Evolutionary conservation across 2,888 invertebrate genomes (phyloP), one percentile per base, ranked within the genome.

Genomic region (Chydorus sphaericus): DNA sequence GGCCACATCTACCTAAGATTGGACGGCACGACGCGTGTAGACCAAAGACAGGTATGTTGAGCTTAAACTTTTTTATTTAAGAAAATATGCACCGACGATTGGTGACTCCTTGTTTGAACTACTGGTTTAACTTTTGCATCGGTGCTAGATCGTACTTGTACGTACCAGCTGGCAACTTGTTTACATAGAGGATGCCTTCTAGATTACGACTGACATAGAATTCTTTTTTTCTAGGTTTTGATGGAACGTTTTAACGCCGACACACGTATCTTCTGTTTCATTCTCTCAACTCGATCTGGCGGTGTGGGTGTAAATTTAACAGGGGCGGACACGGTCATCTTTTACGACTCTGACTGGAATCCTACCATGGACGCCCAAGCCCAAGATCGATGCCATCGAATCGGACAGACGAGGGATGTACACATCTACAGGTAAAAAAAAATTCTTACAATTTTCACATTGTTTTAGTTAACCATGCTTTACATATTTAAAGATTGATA

Each of bases 331-430:
- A 91, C 93, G 64, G 97, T 99, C 63, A 87, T 99, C 69, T 98
- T 99, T 76, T 99, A 98, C 72, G 98, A 99, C 75, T 94, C 93
- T 60, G 96, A 97, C 74, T 97, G 96, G 97, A 97, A 97, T 78
- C 97, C 97, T 53, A 97, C 96, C 5, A 97, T 98, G 96, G 98
- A 98, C 75, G 96, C 96, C 59, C 91, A 92, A 60, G 91, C 90
- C 61, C 90, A 90, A 72, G 91, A 91, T 74, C 80, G 94, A 63
- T 96, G 96, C 71, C 98, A 99, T 76, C 82, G 98, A 65, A 98
- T 99, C 70, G 98, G 98, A 0, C 98, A 99, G 75, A 98, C 97
- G 18, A 77, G 96, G 63, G 96, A 98, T 77, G 98, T 99, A 60
- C 93, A 96, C 73, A 96, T 98, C 67, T 97, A 92, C 73, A 76